These are phyloP conservation scores for Synanthedon tipuliformis DNA, from an alignment of 2,888 invertebrate genomes.

Conservation along the genomic window DNA sequence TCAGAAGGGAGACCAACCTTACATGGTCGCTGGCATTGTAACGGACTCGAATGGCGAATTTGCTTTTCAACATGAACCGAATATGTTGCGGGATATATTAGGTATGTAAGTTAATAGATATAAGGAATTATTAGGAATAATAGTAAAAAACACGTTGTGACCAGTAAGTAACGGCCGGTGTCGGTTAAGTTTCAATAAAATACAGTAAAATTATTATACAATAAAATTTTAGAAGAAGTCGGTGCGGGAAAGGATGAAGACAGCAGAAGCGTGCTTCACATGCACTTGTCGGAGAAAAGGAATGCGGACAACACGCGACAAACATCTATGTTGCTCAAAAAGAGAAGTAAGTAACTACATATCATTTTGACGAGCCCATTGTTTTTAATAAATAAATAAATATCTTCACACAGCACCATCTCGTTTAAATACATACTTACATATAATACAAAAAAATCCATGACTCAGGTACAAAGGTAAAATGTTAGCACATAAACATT, in stretches of 20 bases:
- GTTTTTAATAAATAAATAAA: too few relatives aligned
- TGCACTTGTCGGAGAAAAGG: constrained; percentile 33
- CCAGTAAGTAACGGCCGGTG: too few relatives aligned
- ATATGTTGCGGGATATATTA: constrained; percentile 23
- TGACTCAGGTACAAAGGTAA: too few relatives aligned
- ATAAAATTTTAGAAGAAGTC: too few relatives aligned
- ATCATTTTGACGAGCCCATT: not conserved
- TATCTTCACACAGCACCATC: too few relatives aligned
- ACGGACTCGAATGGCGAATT: constrained; percentile 9
- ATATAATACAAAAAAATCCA: too few relatives aligned
- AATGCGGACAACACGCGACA: constrained; percentile 15
- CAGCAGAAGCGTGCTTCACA: constrained; percentile 22
- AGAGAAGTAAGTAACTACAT: constrained; percentile 8
- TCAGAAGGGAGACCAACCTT: constrained; percentile 16
- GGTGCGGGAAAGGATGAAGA: too few relatives aligned
- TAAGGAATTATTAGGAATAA: constrained; percentile 3
- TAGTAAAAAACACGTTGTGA: too few relatives aligned
- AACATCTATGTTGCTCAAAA: not conserved
- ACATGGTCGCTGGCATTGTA: constrained; percentile 34
- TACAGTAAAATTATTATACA: too few relatives aligned
- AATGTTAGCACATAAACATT: too few relatives aligned
- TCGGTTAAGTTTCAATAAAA: too few relatives aligned
- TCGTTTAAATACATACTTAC: too few relatives aligned
- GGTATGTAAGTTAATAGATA: constrained; percentile 10
- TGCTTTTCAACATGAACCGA: constrained; percentile 29